Base-by-base conservation (phyloP, 2,888 invertebrate species). In the Pristionchus arcanus region DNA sequence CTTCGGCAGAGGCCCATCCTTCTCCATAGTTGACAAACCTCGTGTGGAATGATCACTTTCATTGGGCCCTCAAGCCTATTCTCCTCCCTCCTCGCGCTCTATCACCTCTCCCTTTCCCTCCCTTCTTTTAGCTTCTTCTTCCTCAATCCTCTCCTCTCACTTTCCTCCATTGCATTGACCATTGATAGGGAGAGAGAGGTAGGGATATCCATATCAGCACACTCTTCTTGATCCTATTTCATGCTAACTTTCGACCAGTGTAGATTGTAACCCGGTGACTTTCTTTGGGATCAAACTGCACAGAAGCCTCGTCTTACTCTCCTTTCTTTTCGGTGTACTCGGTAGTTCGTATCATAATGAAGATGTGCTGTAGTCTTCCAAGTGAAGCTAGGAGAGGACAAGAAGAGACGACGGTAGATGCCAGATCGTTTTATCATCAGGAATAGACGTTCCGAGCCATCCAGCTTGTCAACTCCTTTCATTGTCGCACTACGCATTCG, bases 41-140 rank as follows among this genome's bases (percentile, higher is more conserved):
- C 15, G 21, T 37, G 9, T n/a, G n/a, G 81, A 81, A 42, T 81
- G 81, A 81, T 81, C 81, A 53, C 81, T 81, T 81, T 81, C 81
- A n/a, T 25, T 81, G 15, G 34, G 2, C 81, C 42, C 81, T 81
- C 81, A 81, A 71, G 68, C 68, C 42, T 9, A 25, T 49, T 11
- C 53, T 53, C 49, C 81, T n/a, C 49, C 49, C 53, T 53, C 19
- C 81, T 81, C 49, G 34, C 42, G 42, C 81, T 34, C 81, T 81
- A 11, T 53, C 53, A n/a, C n/a, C 37, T 21, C 28, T n/a, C 49
- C 28, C 81, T 81, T 42, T 28, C 49, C 49, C 81, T 74, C 74
- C 34, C 74, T 53, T 19, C n/a, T 37, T 74, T 37, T 37, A 37
- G 2, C 74, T 37, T 74, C 74, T 74, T 21, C 74, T 74, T 37